A percentile compares a stretch with the other conserved stretches of the same genome.
Evolutionary conservation across 2,888 invertebrate species (phyloP).

Genomic region (Lycophotia porphyrea): DNA sequence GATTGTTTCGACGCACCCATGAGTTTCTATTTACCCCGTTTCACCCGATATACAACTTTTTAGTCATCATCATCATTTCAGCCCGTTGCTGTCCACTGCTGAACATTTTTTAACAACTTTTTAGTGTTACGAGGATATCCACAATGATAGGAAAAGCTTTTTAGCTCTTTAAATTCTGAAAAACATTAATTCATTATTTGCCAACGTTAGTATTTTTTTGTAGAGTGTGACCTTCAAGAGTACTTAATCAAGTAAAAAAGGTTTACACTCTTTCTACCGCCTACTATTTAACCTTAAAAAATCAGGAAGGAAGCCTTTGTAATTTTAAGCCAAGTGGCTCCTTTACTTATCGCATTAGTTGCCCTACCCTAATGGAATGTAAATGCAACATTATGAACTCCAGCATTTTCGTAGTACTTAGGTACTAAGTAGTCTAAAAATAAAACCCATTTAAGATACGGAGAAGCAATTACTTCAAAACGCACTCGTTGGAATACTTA

Average conservation of each 20-base stretch:
- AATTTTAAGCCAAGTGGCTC: slow-evolving; percentile 40
- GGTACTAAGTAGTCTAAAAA: slow-evolving; percentile 54
- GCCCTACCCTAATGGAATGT: slow-evolving; percentile 40
- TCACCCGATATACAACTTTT: not conserved
- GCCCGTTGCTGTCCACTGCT: too few species aligned
- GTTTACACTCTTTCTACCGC: not conserved
- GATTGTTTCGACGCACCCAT: not conserved
- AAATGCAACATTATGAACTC: slow-evolving; percentile 36
- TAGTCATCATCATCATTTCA: too few species aligned
- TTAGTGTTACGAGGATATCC: not conserved
- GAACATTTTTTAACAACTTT: too few species aligned
- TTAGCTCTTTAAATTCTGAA: not conserved
- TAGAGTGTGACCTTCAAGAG: slow-evolving; percentile 21
- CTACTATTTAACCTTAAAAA: slow-evolving; percentile 29
- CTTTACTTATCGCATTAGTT: slow-evolving; percentile 43
- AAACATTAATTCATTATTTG: not conserved
- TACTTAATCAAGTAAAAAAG: slow-evolving; percentile 22
- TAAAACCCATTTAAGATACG: slow-evolving; percentile 53
- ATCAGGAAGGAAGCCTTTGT: slow-evolving; percentile 49
- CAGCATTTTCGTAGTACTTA: slow-evolving; percentile 11
- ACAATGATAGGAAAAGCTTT: slow-evolving; percentile 1
- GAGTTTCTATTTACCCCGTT: not conserved
- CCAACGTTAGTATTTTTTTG: not conserved
- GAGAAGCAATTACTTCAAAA: slow-evolving; percentile 49
- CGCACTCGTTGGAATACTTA: slow-evolving; percentile 21